These are phyloP conservation scores for Xestia xanthographa DNA, from an alignment of 2,888 invertebrate species.

Conservation along the genomic window DNA sequence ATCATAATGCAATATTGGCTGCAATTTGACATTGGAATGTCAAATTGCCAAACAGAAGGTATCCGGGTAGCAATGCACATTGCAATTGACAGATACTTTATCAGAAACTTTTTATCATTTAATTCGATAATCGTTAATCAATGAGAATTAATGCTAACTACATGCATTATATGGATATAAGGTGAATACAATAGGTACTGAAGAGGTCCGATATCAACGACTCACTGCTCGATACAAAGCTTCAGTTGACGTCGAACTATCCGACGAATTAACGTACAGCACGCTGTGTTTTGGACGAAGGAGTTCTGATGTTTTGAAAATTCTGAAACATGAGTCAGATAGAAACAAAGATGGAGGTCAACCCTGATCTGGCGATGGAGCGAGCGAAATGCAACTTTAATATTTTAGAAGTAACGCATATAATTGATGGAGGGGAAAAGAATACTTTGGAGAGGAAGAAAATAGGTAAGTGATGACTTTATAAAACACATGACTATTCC, in stretches of 20 bases:
- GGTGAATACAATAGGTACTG: slow-evolving; percentile 39
- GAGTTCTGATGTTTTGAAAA: slow-evolving; percentile 30
- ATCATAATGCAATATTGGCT: slow-evolving; percentile 7
- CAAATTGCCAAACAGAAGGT: background rate
- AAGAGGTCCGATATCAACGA: slow-evolving; percentile 5
- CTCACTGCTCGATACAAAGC: slow-evolving; percentile 7
- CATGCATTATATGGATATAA: slow-evolving; percentile 45
- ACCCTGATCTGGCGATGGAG: slow-evolving; percentile 93
- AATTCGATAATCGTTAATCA: slow-evolving; percentile 14
- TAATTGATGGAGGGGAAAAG: slow-evolving; percentile 93
- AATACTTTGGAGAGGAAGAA: slow-evolving; percentile 92
- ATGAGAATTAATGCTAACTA: slow-evolving; percentile 39
- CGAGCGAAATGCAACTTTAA: slow-evolving; percentile 93
- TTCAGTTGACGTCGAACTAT: slow-evolving; percentile 38
- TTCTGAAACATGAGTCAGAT: slow-evolving; percentile 65
- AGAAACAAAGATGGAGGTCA: slow-evolving; percentile 79
- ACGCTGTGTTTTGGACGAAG: background rate
- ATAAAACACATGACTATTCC: too few relatives aligned
- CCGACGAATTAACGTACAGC: slow-evolving; percentile 34
- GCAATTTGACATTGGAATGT: background rate
- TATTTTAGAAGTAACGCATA: slow-evolving; percentile 93
- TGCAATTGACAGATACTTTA: slow-evolving; percentile 26
- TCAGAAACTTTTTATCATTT: slow-evolving; percentile 31
- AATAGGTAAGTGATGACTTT: slow-evolving; percentile 77
- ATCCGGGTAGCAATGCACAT: slow-evolving; percentile 32